A percentile compares a stretch with the other conserved stretches of the same genome.
phyloP scores from a whole-genome alignment of 92 coral and sea anemone genomes.

The Palythoa caribaeorum region DNA sequence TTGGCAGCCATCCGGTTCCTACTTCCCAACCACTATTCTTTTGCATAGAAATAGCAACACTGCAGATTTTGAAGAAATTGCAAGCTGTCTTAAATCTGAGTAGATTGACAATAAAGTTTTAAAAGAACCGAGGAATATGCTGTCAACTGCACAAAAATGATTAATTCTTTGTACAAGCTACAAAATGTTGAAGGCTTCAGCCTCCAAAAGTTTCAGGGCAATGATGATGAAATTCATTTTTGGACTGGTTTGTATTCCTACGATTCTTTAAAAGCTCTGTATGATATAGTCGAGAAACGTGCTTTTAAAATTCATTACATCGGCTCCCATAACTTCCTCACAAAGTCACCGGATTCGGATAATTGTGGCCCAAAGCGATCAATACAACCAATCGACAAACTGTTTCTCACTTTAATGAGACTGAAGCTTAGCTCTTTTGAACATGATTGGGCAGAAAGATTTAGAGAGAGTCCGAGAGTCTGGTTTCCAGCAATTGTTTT shows the following conservation, averaged over 20 bases:
- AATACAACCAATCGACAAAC: too few relatives aligned
- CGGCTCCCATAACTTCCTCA: too few relatives aligned
- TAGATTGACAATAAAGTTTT: neutral
- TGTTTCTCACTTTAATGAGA: neutral
- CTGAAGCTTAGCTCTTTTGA: conserved; percentile 24
- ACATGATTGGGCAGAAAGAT: conserved; percentile 4
- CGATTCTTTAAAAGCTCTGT: too few relatives aligned
- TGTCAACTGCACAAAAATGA: neutral
- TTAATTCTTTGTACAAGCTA: too few relatives aligned
- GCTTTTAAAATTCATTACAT: too few relatives aligned
- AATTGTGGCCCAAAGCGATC: too few relatives aligned
- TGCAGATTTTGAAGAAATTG: neutral
- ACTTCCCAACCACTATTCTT: conserved; percentile 3
- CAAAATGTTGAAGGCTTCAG: too few relatives aligned
- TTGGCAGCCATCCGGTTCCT: conserved; percentile 6
- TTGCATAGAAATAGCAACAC: conserved; percentile 4
- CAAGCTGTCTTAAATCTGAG: neutral
- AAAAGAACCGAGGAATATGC: neutral
- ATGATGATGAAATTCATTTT: too few relatives aligned
- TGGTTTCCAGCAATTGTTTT: conserved; percentile 7
- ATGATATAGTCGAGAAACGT: too few relatives aligned
- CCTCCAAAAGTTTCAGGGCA: too few relatives aligned
- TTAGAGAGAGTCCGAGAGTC: neutral
- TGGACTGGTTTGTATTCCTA: too few relatives aligned
- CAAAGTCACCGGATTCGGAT: too few relatives aligned